These are phyloP conservation scores for Cebus imitator DNA, from an alignment of 2,113 vertebrate species.

Conservation along the genomic window DNA sequence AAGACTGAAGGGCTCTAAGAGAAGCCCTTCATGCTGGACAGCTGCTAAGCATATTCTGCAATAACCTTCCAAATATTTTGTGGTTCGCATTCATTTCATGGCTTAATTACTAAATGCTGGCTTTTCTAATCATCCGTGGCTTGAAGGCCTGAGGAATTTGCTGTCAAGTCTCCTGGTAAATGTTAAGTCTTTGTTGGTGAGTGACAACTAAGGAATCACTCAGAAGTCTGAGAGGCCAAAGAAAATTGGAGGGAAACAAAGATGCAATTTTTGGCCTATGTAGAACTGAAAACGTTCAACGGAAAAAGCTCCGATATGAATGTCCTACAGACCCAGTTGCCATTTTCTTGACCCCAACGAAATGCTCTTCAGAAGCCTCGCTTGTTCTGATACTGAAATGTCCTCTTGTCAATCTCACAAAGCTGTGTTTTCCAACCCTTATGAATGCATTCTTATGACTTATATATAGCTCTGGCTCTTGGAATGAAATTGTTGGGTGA, in stretches of 20 bases:
- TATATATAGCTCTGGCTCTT: conserved; percentile 82
- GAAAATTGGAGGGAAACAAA: conserved; percentile 79
- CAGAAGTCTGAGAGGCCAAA: conserved; percentile 69
- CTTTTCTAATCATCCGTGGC: conserved; percentile 77
- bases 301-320: conserved; percentile 76
- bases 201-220: conserved; percentile 74
- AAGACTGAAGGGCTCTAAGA: conserved; percentile 70
- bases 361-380: conserved; percentile 77
- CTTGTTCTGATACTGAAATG: conserved; percentile 82
- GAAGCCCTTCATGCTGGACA: conserved; percentile 72
- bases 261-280: conserved; percentile 77
- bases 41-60: conserved; percentile 54
- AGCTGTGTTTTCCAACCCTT: conserved; percentile 76
- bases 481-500: conserved; percentile 80
- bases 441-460: conserved; percentile 84
- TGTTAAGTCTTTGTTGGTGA: conserved; percentile 81
- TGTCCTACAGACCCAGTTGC: conserved; percentile 76
- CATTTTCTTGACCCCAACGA: conserved; percentile 82
- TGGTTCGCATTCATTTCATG: conserved; percentile 74
- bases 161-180: conserved; percentile 76
- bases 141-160: conserved; percentile 81
- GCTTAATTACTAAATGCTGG: conserved; percentile 79
- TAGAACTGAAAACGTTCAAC: conserved; percentile 46
- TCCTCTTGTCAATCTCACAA: conserved; percentile 80
- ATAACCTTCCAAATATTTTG: conserved; percentile 78